These are phyloP conservation scores for Sipunculus nudus DNA, from an alignment of 2,888 invertebrate species.

Conservation along the genomic window DNA sequence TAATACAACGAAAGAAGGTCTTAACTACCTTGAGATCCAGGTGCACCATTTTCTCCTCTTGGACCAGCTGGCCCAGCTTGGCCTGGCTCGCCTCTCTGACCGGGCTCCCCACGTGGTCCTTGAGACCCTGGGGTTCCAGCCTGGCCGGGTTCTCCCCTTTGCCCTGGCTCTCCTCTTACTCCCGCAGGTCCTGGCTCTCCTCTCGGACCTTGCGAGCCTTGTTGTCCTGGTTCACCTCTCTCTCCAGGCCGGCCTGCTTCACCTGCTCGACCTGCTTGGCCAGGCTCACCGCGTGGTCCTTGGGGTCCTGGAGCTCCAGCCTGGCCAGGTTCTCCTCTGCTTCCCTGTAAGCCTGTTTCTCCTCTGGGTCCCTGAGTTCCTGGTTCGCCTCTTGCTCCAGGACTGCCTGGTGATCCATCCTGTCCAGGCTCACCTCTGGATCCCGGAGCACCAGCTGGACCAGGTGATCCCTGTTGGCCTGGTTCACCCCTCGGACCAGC, in stretches of 20 bases:
- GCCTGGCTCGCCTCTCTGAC: too few species aligned
- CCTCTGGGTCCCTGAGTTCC: too few species aligned
- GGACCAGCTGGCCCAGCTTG: too few species aligned
- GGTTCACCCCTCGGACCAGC: constrained; percentile 2
- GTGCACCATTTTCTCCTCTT: too few species aligned
- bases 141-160: constrained; percentile 20
- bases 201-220: constrained; percentile 22
- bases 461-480: too few species aligned
- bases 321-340: constrained; percentile 25
- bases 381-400: too few species aligned
- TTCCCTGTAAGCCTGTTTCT: constrained; percentile 18
- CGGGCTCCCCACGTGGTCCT: too few species aligned
- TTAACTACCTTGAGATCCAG: too few species aligned
- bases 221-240: constrained; percentile 19
- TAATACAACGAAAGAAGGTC: too few species aligned
- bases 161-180: constrained; percentile 23
- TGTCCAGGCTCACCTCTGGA: too few species aligned
- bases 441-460: too few species aligned
- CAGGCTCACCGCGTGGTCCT: constrained; percentile 14
- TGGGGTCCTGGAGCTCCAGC: constrained; percentile 30
- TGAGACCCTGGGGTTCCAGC: neutral
- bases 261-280: constrained; percentile 15
- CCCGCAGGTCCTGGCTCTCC: constrained; percentile 32
- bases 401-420: constrained; percentile 19
- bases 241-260: constrained; percentile 13